These are phyloP conservation scores for Myrmecobius fasciatus DNA, from an alignment of 2,113 vertebrate species.

Conservation along the genomic window DNA sequence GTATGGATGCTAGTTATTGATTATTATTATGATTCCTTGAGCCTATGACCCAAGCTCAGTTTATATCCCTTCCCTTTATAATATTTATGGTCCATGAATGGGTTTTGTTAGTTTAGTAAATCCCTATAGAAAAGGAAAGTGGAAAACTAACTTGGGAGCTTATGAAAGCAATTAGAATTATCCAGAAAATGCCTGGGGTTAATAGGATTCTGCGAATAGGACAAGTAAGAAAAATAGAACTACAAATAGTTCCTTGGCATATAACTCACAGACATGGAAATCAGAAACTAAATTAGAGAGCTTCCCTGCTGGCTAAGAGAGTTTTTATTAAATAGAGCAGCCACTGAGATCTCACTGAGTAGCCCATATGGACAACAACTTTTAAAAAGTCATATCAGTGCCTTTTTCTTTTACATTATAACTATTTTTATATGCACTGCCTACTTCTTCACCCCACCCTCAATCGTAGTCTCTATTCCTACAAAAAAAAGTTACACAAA, in stretches of 20 bases:
- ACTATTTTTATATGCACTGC: not conserved
- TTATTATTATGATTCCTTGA: not conserved
- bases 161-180: not conserved
- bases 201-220: not conserved
- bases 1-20: not conserved
- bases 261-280: not conserved
- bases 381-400: not conserved
- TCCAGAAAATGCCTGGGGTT: not conserved
- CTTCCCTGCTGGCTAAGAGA: not conserved
- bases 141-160: not conserved
- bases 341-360: not conserved
- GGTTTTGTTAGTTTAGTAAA: not conserved
- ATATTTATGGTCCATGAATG: not conserved
- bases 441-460: not conserved
- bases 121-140: not conserved
- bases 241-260: not conserved
- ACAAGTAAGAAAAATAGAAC: not conserved
- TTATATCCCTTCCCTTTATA: not conserved
- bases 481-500: not conserved
- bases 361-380: not conserved
- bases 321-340: not conserved
- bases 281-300: not conserved
- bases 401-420: not conserved
- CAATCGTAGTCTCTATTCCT: not conserved
- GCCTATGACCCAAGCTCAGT: not conserved